Base-by-base conservation (phyloP, 2,113 vertebrate species). In the Sarotherodon lohbergeri region DNA sequence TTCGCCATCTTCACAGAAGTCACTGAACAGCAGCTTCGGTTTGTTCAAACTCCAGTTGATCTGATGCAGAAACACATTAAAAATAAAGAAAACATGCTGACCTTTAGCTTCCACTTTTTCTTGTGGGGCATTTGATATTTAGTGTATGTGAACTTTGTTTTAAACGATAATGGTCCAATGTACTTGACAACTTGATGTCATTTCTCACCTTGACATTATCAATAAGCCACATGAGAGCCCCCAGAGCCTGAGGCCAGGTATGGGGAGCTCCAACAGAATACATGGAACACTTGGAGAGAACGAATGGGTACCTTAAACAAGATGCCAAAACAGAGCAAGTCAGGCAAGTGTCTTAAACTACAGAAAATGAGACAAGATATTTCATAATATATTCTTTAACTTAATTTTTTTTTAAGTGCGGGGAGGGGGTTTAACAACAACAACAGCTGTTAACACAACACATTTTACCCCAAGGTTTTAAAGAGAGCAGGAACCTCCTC, bases 251-350 rank as follows among this genome's bases (percentile, higher is more conserved):
- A 86, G 98, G 99, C 98, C 98, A 99, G 0, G 98, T 99, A 82
- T 99, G 98, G 19, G 98, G 99, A 32, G 98, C 99, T 68, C 98
- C 99, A 19, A 99, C 98, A 1, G 98, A 99, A 90, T 98, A 99
- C 97, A 99, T 98, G 41, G 98, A 99, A 82, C 97, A 97, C 96
- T 99, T 99, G 13, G 98, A 98, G 82, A 99, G 94, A 39, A 97
- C 89, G 95, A 99, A 99, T 7, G 98, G 98, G 92, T 99, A 99
- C 92, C 98, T 99, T 82, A 4, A 89, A 46, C 7, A 73, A 86
- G 66, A 76, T 16, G 43, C 19, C 52, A 32, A 71, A 10, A 84
- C n/a, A 83, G 4, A 80, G 6, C 79, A 9, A 68, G 27, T 81
- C 27, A 84, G 41, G 2, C 43, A 16, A 41, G 7, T 71, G 56